These are phyloP conservation scores for Anoura caudifer DNA, from an alignment of 2,113 vertebrate species.

Conservation along the genomic window DNA sequence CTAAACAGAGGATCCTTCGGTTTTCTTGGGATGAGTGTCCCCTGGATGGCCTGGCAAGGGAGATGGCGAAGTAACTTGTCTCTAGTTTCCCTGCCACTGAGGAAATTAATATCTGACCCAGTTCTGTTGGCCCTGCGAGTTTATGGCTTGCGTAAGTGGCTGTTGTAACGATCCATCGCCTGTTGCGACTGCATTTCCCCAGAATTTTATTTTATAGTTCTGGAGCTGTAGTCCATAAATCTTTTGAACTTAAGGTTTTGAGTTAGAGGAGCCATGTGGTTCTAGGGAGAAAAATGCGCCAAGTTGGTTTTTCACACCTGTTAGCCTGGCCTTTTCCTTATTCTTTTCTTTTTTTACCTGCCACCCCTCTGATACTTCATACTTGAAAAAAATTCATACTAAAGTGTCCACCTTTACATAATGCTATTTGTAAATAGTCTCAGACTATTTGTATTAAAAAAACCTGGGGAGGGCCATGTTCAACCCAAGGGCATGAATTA, in stretches of 20 bases:
- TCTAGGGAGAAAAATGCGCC: not conserved
- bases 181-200: constrained; percentile 43
- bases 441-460: not conserved
- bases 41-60: not conserved
- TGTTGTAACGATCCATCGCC: constrained; percentile 53
- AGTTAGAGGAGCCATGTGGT: not conserved
- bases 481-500: not conserved
- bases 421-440: too few species aligned
- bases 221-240: constrained; percentile 63
- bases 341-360: not conserved
- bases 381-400: not conserved
- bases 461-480: not conserved
- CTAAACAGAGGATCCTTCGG: not conserved
- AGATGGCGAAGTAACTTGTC: not conserved
- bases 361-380: not conserved
- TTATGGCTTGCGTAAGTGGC: constrained; percentile 59
- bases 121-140: constrained; percentile 44
- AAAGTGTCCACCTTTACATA: not conserved
- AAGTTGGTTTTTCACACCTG: constrained; percentile 28
- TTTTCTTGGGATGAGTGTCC: not conserved
- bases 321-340: not conserved
- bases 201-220: constrained; percentile 61
- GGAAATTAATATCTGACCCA: constrained; percentile 54
- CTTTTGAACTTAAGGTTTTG: constrained; percentile 51
- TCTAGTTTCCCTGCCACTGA: not conserved